Evolutionary conservation across 2,888 invertebrate genomes (phyloP).

Genomic region (Litoditis marina): DNA sequence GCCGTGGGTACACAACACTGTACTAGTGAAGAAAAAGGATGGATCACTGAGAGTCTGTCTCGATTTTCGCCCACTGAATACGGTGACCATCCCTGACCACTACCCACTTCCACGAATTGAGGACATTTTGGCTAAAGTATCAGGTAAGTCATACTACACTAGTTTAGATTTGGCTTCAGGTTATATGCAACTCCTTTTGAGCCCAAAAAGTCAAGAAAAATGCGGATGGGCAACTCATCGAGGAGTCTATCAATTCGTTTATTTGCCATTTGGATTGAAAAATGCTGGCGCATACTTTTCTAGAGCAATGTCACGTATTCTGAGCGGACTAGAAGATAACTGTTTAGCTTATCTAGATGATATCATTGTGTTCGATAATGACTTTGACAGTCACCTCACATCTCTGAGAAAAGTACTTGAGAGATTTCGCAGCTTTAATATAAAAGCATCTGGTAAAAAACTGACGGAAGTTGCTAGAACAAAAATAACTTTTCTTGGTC

Average conservation of each 20-base stretch:
- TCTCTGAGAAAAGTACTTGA: conserved; percentile 14
- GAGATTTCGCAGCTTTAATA: conserved; percentile 19
- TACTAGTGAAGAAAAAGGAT: conserved; percentile 38
- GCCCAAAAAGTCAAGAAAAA: background rate
- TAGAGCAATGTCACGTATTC: background rate
- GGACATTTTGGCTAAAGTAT: conserved; percentile 20
- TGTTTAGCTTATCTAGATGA: conserved; percentile 13
- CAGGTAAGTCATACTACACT: conserved; percentile 17
- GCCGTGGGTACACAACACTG: conserved; percentile 31
- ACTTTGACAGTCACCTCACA: background rate
- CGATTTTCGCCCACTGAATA: conserved; percentile 35
- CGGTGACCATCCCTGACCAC: conserved; percentile 28
- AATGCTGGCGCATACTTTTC: background rate
- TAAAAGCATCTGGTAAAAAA: conserved; percentile 29
- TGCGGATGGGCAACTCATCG: conserved; percentile 2
- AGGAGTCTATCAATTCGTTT: conserved; percentile 4
- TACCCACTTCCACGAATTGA: conserved; percentile 36
- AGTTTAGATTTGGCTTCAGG: conserved; percentile 24
- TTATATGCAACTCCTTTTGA: background rate
- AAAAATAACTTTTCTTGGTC: background rate
- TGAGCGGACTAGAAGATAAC: conserved; percentile 1
- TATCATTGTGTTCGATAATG: background rate
- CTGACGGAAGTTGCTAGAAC: conserved; percentile 17
- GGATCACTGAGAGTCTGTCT: conserved; percentile 36
- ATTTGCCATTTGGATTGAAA: conserved; percentile 6